These are phyloP conservation scores for Eupithecia abbreviata DNA, from an alignment of 2,888 invertebrate genomes.

Conservation along the genomic window DNA sequence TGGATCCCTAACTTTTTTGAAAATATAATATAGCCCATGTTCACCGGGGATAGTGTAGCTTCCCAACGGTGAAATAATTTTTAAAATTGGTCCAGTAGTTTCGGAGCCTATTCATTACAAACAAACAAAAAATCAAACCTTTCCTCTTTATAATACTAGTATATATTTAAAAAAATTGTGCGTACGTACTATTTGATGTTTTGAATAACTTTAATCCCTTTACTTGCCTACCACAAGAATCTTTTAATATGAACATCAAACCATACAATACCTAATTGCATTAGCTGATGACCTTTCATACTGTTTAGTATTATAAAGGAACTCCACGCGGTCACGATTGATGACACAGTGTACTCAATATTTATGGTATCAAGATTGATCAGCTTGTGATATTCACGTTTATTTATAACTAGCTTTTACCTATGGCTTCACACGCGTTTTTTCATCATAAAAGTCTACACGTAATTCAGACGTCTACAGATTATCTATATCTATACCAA, in stretches of 20 bases:
- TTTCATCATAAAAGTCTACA: neutral
- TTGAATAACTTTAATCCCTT: neutral
- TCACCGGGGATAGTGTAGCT: no score
- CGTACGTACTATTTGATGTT: neutral
- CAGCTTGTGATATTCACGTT: slow-evolving; percentile 8
- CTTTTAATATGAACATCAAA: neutral
- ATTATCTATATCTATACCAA: no score
- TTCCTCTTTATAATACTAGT: no score
- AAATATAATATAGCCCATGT: no score
- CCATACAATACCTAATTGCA: neutral
- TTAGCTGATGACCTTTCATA: slow-evolving; percentile 25
- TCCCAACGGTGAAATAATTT: no score
- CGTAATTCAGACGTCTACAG: neutral
- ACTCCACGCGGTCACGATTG: slow-evolving; percentile 64
- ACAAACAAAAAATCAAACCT: no score
- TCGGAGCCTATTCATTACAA: no score
- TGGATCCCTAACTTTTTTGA: no score
- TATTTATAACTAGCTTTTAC: neutral
- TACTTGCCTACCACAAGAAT: neutral
- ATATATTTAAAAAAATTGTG: no score
- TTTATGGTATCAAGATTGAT: slow-evolving; percentile 8
- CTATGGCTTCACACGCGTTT: neutral
- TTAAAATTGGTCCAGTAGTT: no score
- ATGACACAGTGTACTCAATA: slow-evolving; percentile 44
- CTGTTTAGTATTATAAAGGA: slow-evolving; percentile 51